Conservation (phyloP, 2,797 vertebrate genomes). For the Aulostomus chinensis region DNA sequence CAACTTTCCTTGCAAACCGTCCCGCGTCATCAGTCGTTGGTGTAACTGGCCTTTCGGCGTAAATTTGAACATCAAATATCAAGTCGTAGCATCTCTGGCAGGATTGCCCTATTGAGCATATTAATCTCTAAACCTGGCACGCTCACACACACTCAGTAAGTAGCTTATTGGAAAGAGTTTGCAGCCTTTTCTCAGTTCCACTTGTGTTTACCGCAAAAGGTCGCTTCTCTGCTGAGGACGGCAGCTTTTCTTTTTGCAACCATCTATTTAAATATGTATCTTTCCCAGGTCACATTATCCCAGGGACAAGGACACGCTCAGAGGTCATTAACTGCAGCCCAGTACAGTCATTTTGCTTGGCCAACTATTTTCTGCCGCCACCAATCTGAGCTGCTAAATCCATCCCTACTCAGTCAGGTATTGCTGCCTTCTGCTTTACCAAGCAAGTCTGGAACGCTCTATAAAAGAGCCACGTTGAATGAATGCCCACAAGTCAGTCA, state of each 20-base stretch:
- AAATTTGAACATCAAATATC: no score
- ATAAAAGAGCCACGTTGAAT: slow-evolving; percentile 36
- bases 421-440: slow-evolving; percentile 37
- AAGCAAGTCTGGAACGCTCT: slow-evolving; percentile 42
- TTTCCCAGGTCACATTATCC: slow-evolving; percentile 58
- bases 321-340: slow-evolving; percentile 58
- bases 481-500: slow-evolving; percentile 33
- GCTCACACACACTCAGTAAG: no score
- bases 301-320: slow-evolving; percentile 51
- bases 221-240: slow-evolving; percentile 53
- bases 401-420: slow-evolving; percentile 41
- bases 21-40: no score
- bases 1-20: no score
- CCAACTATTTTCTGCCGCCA: slow-evolving; percentile 38
- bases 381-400: slow-evolving; percentile 58
- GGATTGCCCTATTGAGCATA: no score
- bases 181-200: slow-evolving; percentile 3
- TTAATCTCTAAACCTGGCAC: no score
- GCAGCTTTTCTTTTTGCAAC: slow-evolving; percentile 21
- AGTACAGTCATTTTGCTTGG: slow-evolving; percentile 34
- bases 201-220: slow-evolving; percentile 45
- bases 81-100: no score
- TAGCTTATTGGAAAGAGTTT: slow-evolving; percentile 14
- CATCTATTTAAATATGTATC: slow-evolving; percentile 55
- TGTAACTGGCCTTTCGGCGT: no score